Evolutionary conservation across 2,888 invertebrate species (phyloP), one percentile per base, ranked within the genome.

Genomic region (Candidula unifasciata): DNA sequence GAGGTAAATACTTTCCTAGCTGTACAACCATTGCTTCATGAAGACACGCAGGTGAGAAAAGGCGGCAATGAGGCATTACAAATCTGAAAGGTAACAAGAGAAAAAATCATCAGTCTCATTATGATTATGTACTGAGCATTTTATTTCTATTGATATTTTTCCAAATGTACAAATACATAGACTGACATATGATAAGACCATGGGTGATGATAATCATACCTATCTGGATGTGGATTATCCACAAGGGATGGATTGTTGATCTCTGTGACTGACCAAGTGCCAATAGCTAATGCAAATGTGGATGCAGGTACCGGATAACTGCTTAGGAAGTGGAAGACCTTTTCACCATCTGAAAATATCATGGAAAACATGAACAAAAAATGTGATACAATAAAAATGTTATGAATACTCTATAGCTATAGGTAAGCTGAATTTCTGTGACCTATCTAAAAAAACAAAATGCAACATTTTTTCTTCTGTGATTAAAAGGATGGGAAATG

Each of bases 241-340:
- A 66, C 24, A 37, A 3, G 30, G 54, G 30, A 30, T 54, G 52
- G 80, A 33, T 37, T 64, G 3, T 52, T 44, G n/a, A 87, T 30
- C 0, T 87, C 82, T 54, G 87, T 80, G 35, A 85, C 73, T 8
- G 86, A 69, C 93, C 93, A 94, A n/a, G 88, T 80, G 21, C 94
- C 94, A 83, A 94, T 88, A 44, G 93, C 93, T 30, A 94, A 83
- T 33, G 94, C 93, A 78, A 94, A 89, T 10, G 94, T 94, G 21
- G 93, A 93, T 85, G 93, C 90, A 3, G 94, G 94, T 85, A 94
- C 90, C 0, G 89, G 89, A 87, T 92, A 91, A 5, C 87, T 88
- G 18, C 91, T 92, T 73, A 87, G 88, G 87, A 90, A 93, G 83
- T 91, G 90, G 83, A 88, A 91, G 3, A 80, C 88, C 33, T 44